Evolutionary conservation across 2,888 invertebrate genomes (phyloP).

Genomic region (Capitulum mitella): DNA sequence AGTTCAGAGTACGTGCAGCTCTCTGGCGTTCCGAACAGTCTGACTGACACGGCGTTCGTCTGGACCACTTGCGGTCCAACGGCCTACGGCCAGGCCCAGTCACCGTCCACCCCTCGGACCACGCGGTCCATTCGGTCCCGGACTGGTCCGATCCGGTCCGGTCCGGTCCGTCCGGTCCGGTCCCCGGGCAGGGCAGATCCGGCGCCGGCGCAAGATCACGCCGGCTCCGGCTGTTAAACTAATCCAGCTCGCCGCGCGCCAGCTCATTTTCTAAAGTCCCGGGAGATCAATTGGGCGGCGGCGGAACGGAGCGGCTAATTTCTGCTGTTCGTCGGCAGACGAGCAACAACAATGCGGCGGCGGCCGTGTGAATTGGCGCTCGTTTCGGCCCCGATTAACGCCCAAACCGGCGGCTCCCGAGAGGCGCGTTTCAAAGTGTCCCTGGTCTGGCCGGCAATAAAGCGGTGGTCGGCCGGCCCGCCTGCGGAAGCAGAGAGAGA

Average conservation of each 20-base stretch:
- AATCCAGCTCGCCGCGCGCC: not conserved
- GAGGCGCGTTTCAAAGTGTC: not conserved
- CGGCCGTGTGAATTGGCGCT: not conserved
- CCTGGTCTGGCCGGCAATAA: not conserved
- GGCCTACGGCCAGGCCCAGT: too few species aligned
- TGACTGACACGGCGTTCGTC: too few species aligned
- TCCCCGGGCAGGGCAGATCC: too few species aligned
- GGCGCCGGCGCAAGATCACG: too few species aligned
- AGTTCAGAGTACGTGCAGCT: too few species aligned
- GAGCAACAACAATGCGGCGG: conserved; percentile 11
- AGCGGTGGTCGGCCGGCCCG: not conserved
- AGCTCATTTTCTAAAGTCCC: not conserved
- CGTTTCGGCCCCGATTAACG: conserved; percentile 6
- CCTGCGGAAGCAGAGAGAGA: not conserved
- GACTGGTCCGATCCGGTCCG: too few species aligned
- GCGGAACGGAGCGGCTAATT: not conserved
- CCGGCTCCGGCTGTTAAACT: not conserved
- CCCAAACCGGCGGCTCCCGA: not conserved
- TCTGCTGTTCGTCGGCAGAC: not conserved
- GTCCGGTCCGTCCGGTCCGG: too few species aligned
- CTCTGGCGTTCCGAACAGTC: too few species aligned
- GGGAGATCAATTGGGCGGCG: not conserved
- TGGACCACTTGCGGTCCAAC: too few species aligned
- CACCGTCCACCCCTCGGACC: too few species aligned
- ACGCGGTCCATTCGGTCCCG: too few species aligned